phyloP scores from a whole-genome alignment of 1,140 invertebrate species.

The Meloidogyne chitwoodi region DNA sequence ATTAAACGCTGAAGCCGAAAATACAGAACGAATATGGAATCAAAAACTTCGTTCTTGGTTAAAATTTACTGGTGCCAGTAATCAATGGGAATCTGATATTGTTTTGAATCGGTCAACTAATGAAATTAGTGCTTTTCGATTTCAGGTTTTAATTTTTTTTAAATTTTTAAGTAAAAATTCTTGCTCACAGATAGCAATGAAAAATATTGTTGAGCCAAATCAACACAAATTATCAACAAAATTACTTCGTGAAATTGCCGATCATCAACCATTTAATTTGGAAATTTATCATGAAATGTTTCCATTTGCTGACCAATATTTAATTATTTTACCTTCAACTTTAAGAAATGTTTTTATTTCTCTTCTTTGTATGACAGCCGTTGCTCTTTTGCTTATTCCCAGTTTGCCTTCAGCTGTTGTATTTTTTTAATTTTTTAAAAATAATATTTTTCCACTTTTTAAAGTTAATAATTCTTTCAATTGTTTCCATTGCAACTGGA shows the following conservation, averaged over 20 bases:
- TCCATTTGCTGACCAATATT: conserved; percentile 60
- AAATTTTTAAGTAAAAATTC: neutral
- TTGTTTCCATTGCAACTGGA: conserved; percentile 61
- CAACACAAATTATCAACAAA: conserved; percentile 58
- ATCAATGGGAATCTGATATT: conserved; percentile 57
- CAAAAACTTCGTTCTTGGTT: conserved; percentile 55
- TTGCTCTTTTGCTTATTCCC: conserved; percentile 62
- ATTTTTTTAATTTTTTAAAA: conserved; percentile 4
- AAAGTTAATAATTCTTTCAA: conserved; percentile 61
- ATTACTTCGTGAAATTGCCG: conserved; percentile 53
- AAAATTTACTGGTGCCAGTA: conserved; percentile 54
- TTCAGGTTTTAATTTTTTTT: conserved; percentile 37
- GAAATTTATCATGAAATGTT: conserved; percentile 58
- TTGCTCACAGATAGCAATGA: conserved; percentile 51
- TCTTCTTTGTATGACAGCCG: conserved; percentile 61
- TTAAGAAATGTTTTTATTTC: conserved; percentile 62
- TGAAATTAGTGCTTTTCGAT: conserved; percentile 44
- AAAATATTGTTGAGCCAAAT: conserved; percentile 59
- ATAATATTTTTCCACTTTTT: conserved; percentile 28
- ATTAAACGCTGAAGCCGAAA: conserved; percentile 57
- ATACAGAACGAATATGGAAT: conserved; percentile 57
- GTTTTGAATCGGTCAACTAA: conserved; percentile 40
- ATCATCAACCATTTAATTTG: conserved; percentile 53
- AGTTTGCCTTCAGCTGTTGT: conserved; percentile 58
- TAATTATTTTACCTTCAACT: conserved; percentile 60